Evolutionary conservation across 2,797 vertebrate species (phyloP).

Genomic region (Cossypha caffra): DNA sequence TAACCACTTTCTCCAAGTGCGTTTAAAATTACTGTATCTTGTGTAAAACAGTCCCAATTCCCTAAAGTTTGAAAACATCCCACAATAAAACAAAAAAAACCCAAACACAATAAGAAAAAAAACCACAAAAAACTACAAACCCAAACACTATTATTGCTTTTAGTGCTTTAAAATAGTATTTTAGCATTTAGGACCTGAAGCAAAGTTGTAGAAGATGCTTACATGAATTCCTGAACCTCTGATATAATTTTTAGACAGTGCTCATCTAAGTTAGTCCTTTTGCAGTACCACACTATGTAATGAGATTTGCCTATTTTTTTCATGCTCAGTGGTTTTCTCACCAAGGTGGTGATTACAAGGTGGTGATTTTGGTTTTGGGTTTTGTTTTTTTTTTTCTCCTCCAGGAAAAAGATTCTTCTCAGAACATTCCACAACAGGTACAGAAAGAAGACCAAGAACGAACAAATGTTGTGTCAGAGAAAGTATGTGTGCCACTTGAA

Average conservation of each 20-base stretch:
- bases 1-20: background rate
- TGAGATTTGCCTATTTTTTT: background rate
- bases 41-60: background rate
- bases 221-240: background rate
- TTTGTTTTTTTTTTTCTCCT: background rate
- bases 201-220: background rate
- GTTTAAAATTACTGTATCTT: background rate
- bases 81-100: background rate
- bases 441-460: slow-evolving; percentile 43
- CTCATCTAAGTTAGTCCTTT: background rate
- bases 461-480: slow-evolving; percentile 29
- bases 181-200: background rate
- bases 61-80: background rate
- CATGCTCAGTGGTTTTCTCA: background rate
- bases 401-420: slow-evolving; percentile 60
- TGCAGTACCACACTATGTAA: background rate
- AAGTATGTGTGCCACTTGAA: slow-evolving; percentile 22
- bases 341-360: background rate
- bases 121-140: too few species aligned
- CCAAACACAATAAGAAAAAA: background rate
- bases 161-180: background rate
- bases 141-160: background rate
- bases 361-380: background rate
- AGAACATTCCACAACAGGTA: slow-evolving; percentile 35
- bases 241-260: background rate